Evolutionary conservation across 2,888 invertebrate species (phyloP), one percentile per base, ranked within the genome.

Genomic region (Plemyria rubiginata): DNA sequence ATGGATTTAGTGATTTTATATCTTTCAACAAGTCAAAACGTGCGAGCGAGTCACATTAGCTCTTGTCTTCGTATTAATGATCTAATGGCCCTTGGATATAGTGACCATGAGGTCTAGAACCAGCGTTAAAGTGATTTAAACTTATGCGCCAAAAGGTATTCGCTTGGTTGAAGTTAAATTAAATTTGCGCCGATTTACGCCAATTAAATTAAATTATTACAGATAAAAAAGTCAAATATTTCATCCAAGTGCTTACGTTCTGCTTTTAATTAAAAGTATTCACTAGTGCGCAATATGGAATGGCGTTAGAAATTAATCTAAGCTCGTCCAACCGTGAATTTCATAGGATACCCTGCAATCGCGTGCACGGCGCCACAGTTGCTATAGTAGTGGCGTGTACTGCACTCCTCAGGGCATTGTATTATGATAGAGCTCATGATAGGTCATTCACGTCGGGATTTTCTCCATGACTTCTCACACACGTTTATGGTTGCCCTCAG

Each of bases 321-420:
- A 28, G 72, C 63, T 72, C 66, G 65, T 66, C 70, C 67, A 67
- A 77, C 73, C 78, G 77, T 82, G 72, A 77, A 77, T 68, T 70
- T 72, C 71, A 74, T 70, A 70, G 64, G 65, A 73, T 69, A 66
- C 68, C 49, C 66, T 68, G 70, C 67, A 69, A 64, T 72, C 70
- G 73, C 70, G 70, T 70, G 70, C 66, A 66, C 40, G 50, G 51
- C 55, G 54, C 51, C 54, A 54, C 60, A 62, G 59, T 46, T 40
- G 16, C 9, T 32, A 16, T 32, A 41, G 40, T 54, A 43, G 54
- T 46, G 45, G n/a, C 52, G 8, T 56, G 54, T 16, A 36, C 51
- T 65, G 64, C 52, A 52, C 65, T 65, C 66, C 63, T 63, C 66
- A 56, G 64, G 66, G 71, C 72, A 67, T 70, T 70, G 65, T 59